These are phyloP conservation scores for Octomys mimax DNA, from an alignment of 2,797 vertebrate species.

Conservation along the genomic window DNA sequence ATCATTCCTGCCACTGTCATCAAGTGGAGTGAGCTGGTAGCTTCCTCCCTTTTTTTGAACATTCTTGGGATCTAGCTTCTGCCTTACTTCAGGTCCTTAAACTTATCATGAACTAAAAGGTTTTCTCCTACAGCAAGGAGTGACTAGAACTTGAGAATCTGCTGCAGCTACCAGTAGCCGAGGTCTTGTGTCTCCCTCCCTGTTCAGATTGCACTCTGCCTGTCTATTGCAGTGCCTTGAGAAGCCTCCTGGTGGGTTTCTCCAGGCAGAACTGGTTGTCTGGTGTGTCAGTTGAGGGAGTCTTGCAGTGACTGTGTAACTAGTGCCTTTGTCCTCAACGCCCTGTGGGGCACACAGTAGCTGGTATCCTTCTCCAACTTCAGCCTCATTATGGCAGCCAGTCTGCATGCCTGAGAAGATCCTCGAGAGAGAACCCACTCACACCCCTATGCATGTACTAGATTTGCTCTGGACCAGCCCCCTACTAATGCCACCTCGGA, in stretches of 20 bases:
- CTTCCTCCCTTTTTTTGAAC: not conserved
- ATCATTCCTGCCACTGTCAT: not conserved
- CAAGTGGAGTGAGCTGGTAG: not conserved
- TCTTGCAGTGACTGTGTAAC: not conserved
- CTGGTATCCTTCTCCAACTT: not conserved
- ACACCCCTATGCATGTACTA: fast-evolving
- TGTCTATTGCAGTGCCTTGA: fast-evolving
- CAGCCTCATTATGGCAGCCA: not conserved
- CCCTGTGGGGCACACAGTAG: not conserved
- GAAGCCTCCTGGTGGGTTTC: not conserved
- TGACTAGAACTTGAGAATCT: not conserved
- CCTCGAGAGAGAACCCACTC: fast-evolving
- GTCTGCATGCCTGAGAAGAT: not conserved
- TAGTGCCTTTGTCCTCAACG: not conserved
- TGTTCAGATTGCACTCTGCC: not conserved
- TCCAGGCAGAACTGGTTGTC: fast-evolving
- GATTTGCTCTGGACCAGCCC: fast-evolving
- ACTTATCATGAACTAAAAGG: not conserved
- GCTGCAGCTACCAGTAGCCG: not conserved
- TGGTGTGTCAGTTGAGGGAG: too few relatives aligned
- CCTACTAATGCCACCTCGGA: fast-evolving
- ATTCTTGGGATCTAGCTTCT: not conserved
- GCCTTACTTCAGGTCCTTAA: not conserved
- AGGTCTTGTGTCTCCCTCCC: too few relatives aligned
- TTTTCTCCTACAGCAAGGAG: not conserved